These are phyloP conservation scores for Pimpla rufipes DNA, from an alignment of 2,888 invertebrate genomes.

Conservation along the genomic window DNA sequence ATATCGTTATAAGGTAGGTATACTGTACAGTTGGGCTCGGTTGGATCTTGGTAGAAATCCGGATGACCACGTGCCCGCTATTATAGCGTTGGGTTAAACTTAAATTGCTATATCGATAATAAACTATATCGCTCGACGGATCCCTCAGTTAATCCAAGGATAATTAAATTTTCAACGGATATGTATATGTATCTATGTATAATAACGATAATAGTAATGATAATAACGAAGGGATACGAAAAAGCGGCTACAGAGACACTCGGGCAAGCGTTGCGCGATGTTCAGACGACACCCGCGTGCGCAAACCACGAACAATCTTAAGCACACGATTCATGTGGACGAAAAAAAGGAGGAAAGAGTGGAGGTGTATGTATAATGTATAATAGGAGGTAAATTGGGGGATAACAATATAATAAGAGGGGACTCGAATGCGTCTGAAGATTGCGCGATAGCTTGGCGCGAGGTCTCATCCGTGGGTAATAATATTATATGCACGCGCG, in stretches of 20 bases:
- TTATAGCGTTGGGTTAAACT: slow-evolving; percentile 40
- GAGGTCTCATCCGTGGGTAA: neutral
- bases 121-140: slow-evolving; percentile 26
- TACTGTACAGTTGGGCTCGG: slow-evolving; percentile 62
- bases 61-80: slow-evolving; percentile 34
- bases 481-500: slow-evolving; percentile 35
- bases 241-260: slow-evolving; percentile 14
- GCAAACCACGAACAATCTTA: slow-evolving; percentile 21
- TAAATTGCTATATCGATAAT: slow-evolving; percentile 25
- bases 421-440: slow-evolving; percentile 40
- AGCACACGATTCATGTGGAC: neutral
- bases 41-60: neutral
- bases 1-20: slow-evolving; percentile 52
- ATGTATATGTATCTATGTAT: neutral
- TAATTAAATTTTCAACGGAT: slow-evolving; percentile 26
- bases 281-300: slow-evolving; percentile 9
- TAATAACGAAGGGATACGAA: slow-evolving; percentile 1
- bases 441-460: slow-evolving; percentile 32
- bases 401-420: slow-evolving; percentile 12
- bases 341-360: neutral
- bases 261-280: slow-evolving; percentile 28
- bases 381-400: slow-evolving; percentile 3
- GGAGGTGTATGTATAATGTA: slow-evolving; percentile 12
- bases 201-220: neutral
- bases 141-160: slow-evolving; percentile 17